Base-by-base conservation (phyloP, 2,797 vertebrate genomes). In the Eulemur rubriventer region DNA sequence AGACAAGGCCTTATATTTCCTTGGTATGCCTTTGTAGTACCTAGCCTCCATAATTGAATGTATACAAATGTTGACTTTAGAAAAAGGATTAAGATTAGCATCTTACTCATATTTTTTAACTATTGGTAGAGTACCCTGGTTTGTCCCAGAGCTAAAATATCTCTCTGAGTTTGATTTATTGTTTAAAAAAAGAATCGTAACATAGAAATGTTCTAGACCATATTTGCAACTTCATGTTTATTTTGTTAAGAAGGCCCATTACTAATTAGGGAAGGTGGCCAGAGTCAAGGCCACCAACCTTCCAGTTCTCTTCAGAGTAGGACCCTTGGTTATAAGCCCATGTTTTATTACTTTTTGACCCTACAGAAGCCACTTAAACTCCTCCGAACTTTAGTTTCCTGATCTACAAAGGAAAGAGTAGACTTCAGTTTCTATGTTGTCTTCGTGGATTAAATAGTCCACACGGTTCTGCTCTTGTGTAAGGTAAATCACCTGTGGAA, bases 251-350 rank as follows among this genome's bases (percentile, higher is more conserved):
- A 83, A 87, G 12, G 26, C 81, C 59, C 72, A 24, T 81, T 63
- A 83, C 20, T 72, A 89, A 61, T 81, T 76, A 63, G 70, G 38
- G 7, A 35, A 57, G 8, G 6, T 91, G 13, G 17, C n/a, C 41
- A 61, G 76, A 86, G 83, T 82, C 30, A 69, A 33, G 80, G 33
- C 72, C 69, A 7, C 59, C 70, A 78, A 22, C 9, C 5, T 72
- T 33, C 30, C 22, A n/a, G 33, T 79, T 83, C 76, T 88, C 90
- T 94, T 91, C 43, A 88, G 79, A 84, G 87, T 86, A 67, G n/a
- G 50, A 43, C 28, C 55, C 7, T 38, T 61, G 24, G 2, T 50
- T n/a, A 2, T 59, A 63, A 67, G 28, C n/a, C 75, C 43, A 30
- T n/a, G 12, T 46, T 70, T 52, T 89, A 8, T n/a, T 46, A n/a